These are phyloP conservation scores for Drosophila quadrilineata DNA, from an alignment of 1,140 invertebrate genomes.

Conservation along the genomic window DNA sequence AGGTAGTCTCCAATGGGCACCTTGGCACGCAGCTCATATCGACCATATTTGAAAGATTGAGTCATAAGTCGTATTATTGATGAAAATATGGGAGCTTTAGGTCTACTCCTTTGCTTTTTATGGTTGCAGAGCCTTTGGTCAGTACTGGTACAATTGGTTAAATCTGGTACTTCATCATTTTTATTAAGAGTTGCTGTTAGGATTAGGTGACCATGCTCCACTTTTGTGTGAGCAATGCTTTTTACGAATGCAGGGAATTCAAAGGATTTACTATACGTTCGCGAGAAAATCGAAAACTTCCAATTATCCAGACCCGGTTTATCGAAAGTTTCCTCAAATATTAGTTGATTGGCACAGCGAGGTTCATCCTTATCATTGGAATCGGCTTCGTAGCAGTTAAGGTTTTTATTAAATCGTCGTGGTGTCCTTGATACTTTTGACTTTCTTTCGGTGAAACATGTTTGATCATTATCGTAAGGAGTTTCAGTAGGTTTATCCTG, in stretches of 20 bases:
- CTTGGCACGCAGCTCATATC: constrained; percentile 19
- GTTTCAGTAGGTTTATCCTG: background rate
- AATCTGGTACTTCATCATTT: rapidly evolving
- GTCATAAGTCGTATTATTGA: background rate
- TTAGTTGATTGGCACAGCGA: background rate
- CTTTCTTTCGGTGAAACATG: too few species aligned
- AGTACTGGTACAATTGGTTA: constrained; percentile 1
- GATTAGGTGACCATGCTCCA: constrained; percentile 21
- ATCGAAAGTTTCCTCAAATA: constrained; percentile 40
- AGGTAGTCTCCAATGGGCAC: constrained; percentile 21
- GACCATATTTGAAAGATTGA: constrained; percentile 12
- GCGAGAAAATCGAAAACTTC: background rate
- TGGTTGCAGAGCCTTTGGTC: too few species aligned
- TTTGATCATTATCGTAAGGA: too few species aligned
- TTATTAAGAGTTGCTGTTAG: constrained; percentile 13
- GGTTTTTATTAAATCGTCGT: too few species aligned
- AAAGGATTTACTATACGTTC: background rate
- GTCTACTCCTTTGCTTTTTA: background rate
- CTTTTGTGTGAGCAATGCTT: background rate
- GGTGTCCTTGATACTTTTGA: too few species aligned
- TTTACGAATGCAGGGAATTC: constrained; percentile 25
- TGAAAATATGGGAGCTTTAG: background rate
- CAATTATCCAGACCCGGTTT: background rate
- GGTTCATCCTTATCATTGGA: too few species aligned
- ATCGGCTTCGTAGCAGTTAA: too few species aligned